Base-by-base conservation (phyloP, 2,797 vertebrate genomes). In the Brotula barbata region DNA sequence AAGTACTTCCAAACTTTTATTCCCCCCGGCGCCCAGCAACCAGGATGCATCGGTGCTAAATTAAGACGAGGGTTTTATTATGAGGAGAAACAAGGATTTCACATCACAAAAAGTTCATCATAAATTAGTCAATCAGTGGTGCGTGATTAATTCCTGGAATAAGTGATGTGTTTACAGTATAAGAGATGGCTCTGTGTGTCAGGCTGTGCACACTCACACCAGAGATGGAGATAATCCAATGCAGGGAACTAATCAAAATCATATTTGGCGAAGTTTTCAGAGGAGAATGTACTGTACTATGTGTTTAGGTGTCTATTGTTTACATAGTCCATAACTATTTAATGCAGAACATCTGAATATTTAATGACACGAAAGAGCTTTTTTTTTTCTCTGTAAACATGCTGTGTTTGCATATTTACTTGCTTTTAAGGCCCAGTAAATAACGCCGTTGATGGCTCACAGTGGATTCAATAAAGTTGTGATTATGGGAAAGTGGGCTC, bases 391-490 rank as follows among this genome's bases (percentile, higher is more conserved):
- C 9, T 61, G 55, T 61, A 43, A 28, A 71, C 71, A 28, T 77
- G 82, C 82, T 81, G 69, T 34, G 69, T 85, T 81, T 85, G 81
- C 84, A 83, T 81, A 78, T 85, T 83, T 77, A 83, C 82, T 82
- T 86, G 84, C 84, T 87, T 82, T 85, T 84, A 83, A 83, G 64
- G 51, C 76, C 52, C 42, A 19, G 51, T 56, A 82, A 75, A 78
- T 63, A 69, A 45, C 57, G 42, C 50, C 45, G 64, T 68, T 77
- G 73, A 83, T 80, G 68, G 64, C 58, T 71, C 60, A 45, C 77
- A 23, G 58, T 31, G 70, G 77, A 82, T 73, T 72, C 55, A 80
- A 73, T 81, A 77, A 84, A 78, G 59, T 71, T 79, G 57, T 59
- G 68, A 84, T 84, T 83, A 84, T 71, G 74, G 37, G 42, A 66